phyloP scores from a whole-genome alignment of 2,888 invertebrate species.

The Cephus nigrinus region DNA sequence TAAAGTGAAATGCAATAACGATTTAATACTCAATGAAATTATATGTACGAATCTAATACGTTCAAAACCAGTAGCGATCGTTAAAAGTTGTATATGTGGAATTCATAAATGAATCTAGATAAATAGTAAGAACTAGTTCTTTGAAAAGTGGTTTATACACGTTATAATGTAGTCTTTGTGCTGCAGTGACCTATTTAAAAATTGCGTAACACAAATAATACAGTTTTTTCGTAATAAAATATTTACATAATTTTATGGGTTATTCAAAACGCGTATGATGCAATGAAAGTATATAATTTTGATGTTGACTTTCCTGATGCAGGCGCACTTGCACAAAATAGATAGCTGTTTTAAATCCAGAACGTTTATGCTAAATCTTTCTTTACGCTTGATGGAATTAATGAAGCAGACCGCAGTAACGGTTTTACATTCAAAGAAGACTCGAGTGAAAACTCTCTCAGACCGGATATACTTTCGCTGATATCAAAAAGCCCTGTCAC shows the following conservation, averaged over 20 bases:
- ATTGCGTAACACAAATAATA: too few relatives aligned
- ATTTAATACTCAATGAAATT: not conserved
- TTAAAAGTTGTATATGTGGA: too few relatives aligned
- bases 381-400: not conserved
- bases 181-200: too few relatives aligned
- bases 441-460: not conserved
- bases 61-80: not conserved
- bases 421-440: not conserved
- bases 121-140: too few relatives aligned
- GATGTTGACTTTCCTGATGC: not conserved
- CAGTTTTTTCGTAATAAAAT: too few relatives aligned
- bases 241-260: not conserved
- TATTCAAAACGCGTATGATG: not conserved
- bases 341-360: not conserved
- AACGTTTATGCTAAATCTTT: not conserved
- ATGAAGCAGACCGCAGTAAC: not conserved
- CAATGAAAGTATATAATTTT: not conserved
- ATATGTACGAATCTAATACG: not conserved
- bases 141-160: too few relatives aligned
- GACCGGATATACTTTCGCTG: not conserved
- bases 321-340: not conserved
- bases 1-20: not conserved
- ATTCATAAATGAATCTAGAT: too few relatives aligned
- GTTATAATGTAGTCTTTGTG: too few relatives aligned
- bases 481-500: not conserved